A percentile compares a stretch with the other conserved stretches of the same genome.
Evolutionary conservation across 1,140 invertebrate genomes (phyloP).

Genomic region (Agrypnia vestita): DNA sequence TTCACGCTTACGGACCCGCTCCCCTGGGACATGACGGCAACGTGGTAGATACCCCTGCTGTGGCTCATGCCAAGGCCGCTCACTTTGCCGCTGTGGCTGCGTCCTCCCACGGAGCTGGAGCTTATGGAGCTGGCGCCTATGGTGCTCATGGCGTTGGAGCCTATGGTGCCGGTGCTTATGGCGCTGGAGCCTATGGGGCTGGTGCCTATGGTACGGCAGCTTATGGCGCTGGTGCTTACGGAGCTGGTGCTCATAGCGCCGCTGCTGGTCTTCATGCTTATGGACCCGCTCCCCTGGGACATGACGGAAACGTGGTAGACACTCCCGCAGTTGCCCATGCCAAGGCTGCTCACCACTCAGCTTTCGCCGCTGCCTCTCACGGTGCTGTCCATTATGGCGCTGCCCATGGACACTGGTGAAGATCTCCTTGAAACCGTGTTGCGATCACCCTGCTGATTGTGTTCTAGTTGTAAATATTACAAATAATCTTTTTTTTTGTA

Average conservation of each 20-base stretch:
- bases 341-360: slow-evolving; percentile 63
- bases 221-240: neutral
- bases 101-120: too few relatives aligned
- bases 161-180: slow-evolving; percentile 25
- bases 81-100: slow-evolving; percentile 63
- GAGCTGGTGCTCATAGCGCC: slow-evolving; percentile 64
- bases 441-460: too few relatives aligned
- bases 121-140: too few relatives aligned
- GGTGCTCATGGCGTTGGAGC: neutral
- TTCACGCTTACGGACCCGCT: slow-evolving; percentile 62
- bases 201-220: slow-evolving; percentile 68
- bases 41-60: slow-evolving; percentile 69
- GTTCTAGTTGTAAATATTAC: too few relatives aligned
- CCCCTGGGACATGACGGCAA: slow-evolving; percentile 60
- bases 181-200: slow-evolving; percentile 40
- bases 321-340: slow-evolving; percentile 70
- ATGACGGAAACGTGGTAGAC: slow-evolving; percentile 70
- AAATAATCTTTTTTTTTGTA: too few relatives aligned
- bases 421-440: too few relatives aligned
- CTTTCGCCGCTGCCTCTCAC: neutral
- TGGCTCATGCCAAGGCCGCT: slow-evolving; percentile 69
- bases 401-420: too few relatives aligned
- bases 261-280: slow-evolving; percentile 63
- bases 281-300: slow-evolving; percentile 67
- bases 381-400: neutral